phyloP scores from a whole-genome alignment of 2,113 vertebrate species.

The Pachycephala philippinensis region DNA sequence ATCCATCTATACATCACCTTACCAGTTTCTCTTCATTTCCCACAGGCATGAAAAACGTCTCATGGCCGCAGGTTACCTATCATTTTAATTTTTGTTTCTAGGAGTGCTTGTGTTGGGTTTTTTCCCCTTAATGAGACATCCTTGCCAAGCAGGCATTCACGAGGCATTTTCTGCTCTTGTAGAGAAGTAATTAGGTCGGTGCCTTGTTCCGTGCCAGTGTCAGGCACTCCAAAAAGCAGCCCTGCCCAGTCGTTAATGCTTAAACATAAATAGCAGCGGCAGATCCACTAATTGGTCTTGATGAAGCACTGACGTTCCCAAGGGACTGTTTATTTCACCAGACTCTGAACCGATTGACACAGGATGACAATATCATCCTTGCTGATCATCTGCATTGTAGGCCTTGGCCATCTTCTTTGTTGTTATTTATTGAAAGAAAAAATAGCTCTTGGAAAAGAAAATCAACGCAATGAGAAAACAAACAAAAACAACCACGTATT shows the following conservation, averaged over 20 bases:
- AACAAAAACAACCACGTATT: slow-evolving; percentile 41
- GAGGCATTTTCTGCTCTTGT: slow-evolving; percentile 77
- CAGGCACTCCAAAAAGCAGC: slow-evolving; percentile 73
- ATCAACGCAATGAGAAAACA: slow-evolving; percentile 40
- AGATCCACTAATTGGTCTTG: slow-evolving; percentile 80
- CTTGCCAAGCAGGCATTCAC: slow-evolving; percentile 80
- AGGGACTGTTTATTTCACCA: slow-evolving; percentile 72
- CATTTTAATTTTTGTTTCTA: slow-evolving; percentile 73
- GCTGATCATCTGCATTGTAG: slow-evolving; percentile 50
- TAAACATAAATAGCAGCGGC: slow-evolving; percentile 71
- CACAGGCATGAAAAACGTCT: slow-evolving; percentile 68
- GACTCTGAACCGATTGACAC: slow-evolving; percentile 65
- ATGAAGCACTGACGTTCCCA: slow-evolving; percentile 76
- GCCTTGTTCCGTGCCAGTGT: slow-evolving; percentile 76
- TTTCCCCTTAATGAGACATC: slow-evolving; percentile 79
- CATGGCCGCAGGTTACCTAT: slow-evolving; percentile 77
- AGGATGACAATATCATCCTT: slow-evolving; percentile 68
- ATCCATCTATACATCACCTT: not conserved
- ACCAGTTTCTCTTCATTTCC: slow-evolving; percentile 65
- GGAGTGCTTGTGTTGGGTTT: slow-evolving; percentile 66
- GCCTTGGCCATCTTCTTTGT: slow-evolving; percentile 38
- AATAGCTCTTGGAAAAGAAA: slow-evolving; percentile 61
- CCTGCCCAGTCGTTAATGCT: slow-evolving; percentile 76
- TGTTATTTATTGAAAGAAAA: slow-evolving; percentile 63
- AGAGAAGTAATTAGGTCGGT: slow-evolving; percentile 81